Evolutionary conservation across 2,888 invertebrate species (phyloP).

Genomic region (Apeira syringaria): DNA sequence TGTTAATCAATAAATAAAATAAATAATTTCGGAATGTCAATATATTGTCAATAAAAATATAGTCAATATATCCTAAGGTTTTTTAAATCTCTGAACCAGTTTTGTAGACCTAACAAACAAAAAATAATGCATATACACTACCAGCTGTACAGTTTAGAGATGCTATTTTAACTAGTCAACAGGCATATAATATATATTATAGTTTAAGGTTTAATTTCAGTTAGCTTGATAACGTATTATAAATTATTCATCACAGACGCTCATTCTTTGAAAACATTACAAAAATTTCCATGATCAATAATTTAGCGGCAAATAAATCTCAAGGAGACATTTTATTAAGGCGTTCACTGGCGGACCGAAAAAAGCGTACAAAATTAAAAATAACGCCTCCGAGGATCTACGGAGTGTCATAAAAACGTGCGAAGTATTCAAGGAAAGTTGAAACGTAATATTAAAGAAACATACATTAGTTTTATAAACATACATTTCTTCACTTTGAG

Average conservation of each 20-base stretch:
- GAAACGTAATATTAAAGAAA: slow-evolving; percentile 34
- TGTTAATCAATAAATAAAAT: too few relatives aligned
- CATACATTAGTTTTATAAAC: slow-evolving; percentile 30
- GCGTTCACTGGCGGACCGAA: slow-evolving; percentile 19
- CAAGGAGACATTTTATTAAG: slow-evolving; percentile 23
- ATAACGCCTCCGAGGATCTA: slow-evolving; percentile 33
- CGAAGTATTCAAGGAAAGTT: slow-evolving; percentile 38
- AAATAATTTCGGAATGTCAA: too few relatives aligned
- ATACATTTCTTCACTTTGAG: slow-evolving; percentile 36
- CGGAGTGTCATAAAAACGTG: slow-evolving; percentile 41
- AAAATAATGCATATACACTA: too few relatives aligned
- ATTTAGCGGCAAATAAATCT: slow-evolving; percentile 29
- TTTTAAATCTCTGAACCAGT: too few relatives aligned
- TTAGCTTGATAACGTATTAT: too few relatives aligned
- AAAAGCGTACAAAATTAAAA: slow-evolving; percentile 36
- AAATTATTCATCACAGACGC: neutral
- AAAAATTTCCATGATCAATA: slow-evolving; percentile 18
- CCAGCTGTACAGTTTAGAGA: too few relatives aligned
- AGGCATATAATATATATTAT: too few relatives aligned
- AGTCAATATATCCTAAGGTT: too few relatives aligned
- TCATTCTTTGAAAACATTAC: slow-evolving; percentile 5
- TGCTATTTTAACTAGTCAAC: too few relatives aligned
- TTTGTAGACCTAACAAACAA: too few relatives aligned
- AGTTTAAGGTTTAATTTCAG: too few relatives aligned
- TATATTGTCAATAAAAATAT: too few relatives aligned